Base-by-base conservation (phyloP, 2,113 vertebrate genomes). In the Nematolebias whitei region DNA sequence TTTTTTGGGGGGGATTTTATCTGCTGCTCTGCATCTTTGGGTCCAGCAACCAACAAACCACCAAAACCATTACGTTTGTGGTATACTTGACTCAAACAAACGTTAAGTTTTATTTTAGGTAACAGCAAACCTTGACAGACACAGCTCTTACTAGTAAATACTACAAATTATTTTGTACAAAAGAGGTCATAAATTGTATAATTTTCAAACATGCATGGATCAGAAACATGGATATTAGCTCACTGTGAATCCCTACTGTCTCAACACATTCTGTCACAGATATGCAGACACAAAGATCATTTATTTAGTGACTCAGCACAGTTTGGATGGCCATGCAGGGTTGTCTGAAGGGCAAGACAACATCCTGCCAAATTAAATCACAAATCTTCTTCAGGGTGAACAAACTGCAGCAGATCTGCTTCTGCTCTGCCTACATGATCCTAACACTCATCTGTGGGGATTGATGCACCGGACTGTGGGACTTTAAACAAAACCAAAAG, bases 351-450 rank as follows among this genome's bases (percentile, higher is more conserved):
- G 29, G 52, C 39, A 80, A 69, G 71, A 85, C 74, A 22, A 73
- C 73, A 74, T 84, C 68, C 55, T 15, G 26, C 54, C 67, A 71
- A 83, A 84, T 88, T 49, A 83, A 82, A 87, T 89, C 78, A 82
- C 1, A 1, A 61, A 44, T 40, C 54, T 73, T 38, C 67, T 71
- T 72, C 54, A 52, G 56, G 58, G 53, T 55, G 63, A 75, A 77
- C 60, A 65, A 74, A 72, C 45, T 24, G 58, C 22, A 24, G 57
- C 52, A 64, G 53, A 69, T 79, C 62, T 69, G 70, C 44, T 23
- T 48, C 44, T 53, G 35, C n/a, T 13, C 26, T 40, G 14, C 44
- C 68, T 74, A 2, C 16, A 54, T 65, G 75, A 72, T 4, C 51
- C 62, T 74, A 76, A 81, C 1, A 12, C 14, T 83, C 50, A 71